phyloP scores from a whole-genome alignment of 1,140 invertebrate genomes.

The Sminthurinus signatus region DNA sequence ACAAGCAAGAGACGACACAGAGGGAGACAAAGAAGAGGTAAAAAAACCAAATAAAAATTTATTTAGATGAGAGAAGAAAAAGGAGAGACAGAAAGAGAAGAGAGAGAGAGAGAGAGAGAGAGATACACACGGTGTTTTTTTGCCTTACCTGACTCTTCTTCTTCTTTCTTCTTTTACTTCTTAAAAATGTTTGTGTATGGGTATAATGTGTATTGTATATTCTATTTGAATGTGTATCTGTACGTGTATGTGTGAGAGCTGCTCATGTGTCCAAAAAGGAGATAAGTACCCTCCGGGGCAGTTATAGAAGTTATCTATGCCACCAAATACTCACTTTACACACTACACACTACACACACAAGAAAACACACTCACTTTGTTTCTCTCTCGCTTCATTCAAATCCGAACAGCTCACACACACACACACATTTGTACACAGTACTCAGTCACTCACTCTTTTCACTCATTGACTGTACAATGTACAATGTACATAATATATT shows the following conservation, averaged over 20 bases:
- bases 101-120: conserved; percentile 11
- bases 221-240: no score
- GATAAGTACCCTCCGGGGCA: conserved; percentile 8
- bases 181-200: no score
- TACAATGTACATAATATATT: no score
- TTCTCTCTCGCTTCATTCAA: conserved; percentile 1
- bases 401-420: background rate
- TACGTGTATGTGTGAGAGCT: no score
- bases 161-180: no score
- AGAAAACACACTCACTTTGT: conserved; percentile 4
- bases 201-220: no score
- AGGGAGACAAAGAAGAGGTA: background rate
- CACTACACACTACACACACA: background rate
- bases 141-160: conserved; percentile 6
- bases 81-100: background rate
- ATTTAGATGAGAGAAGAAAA: conserved; percentile 30
- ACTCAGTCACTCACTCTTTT: no score
- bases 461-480: no score
- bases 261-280: conserved; percentile 14
- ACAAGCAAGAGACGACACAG: background rate
- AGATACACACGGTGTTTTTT: conserved; percentile 5
- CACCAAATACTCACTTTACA: no score
- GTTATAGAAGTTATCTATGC: background rate
- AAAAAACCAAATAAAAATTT: conserved; percentile 35
- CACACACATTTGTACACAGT: no score